Evolutionary conservation across 2,888 invertebrate genomes (phyloP), one percentile per base, ranked within the genome.

Genomic region (Tenthredo scrophulariae): DNA sequence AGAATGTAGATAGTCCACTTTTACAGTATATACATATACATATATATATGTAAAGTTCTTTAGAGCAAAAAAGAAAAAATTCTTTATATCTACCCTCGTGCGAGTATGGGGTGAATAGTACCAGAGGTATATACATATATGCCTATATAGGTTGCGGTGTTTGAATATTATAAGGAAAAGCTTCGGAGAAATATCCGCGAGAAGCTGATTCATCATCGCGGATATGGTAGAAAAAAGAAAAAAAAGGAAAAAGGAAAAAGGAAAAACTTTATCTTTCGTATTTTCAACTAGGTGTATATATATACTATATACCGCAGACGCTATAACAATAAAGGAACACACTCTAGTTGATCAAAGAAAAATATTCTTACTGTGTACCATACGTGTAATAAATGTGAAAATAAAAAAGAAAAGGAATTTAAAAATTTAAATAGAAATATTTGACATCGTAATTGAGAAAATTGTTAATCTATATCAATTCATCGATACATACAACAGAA

Each of bases 111-210:
- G 54, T 54, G 54, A 54, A 54, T 54, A 67, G 26, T 29, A 67
- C 29, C 67, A 1, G 1, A 29, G 29, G 29, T 67, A 15, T 67
- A 67, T 15, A 33, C 1, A 13, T 26, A 10, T 10, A 13, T 29
- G 3, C 15, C 18, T 67, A 67, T n/a, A 54, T 54, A n/a, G 6
- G 54, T 54, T n/a, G 54, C n/a, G 54, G 54, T 54, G 54, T 54
- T 54, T 54, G 54, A 54, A 54, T 54, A 54, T 54, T 54, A 54
- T 54, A 54, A 54, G 54, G 54, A 54, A 54, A 54, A 54, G 54
- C 54, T 54, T 54, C n/a, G 54, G 54, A n/a, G n/a, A n/a, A n/a
- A 54, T 54, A 54, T 54, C 54, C 6, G n/a, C 2, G 54, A 54
- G n/a, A 54, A 54, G 54, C 54, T 54, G 54, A 54, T 54, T 54